phyloP scores from a whole-genome alignment of 2,888 invertebrate species.

The Conops quadrifasciatus region DNA sequence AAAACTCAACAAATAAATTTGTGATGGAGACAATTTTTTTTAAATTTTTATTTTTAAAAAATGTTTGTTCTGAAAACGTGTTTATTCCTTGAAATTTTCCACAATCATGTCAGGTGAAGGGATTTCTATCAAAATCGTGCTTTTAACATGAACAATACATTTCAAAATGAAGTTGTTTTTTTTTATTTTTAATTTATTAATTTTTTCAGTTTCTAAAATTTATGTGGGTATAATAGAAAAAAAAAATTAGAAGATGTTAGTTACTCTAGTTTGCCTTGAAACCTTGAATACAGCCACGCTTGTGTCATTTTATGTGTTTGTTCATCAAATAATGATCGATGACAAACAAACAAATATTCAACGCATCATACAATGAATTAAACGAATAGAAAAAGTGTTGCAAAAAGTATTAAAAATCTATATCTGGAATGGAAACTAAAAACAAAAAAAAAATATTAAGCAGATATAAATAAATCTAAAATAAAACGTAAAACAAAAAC shows the following conservation, averaged over 20 bases:
- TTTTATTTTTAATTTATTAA: neutral
- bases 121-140: slow-evolving; percentile 10
- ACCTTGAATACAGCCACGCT: slow-evolving; percentile 6
- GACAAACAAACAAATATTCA: neutral
- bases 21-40: too few relatives aligned
- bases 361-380: neutral
- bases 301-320: neutral
- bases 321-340: neutral
- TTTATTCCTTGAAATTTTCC: too few relatives aligned
- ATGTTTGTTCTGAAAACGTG: too few relatives aligned
- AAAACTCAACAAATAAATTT: too few relatives aligned
- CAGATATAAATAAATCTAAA: too few relatives aligned
- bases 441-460: too few relatives aligned
- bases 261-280: slow-evolving; percentile 19
- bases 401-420: too few relatives aligned
- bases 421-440: too few relatives aligned
- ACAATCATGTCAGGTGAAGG: slow-evolving; percentile 16
- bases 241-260: neutral
- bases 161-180: neutral
- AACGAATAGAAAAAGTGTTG: neutral
- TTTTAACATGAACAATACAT: neutral
- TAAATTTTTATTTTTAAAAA: too few relatives aligned
- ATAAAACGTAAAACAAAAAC: too few relatives aligned
- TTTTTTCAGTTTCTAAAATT: neutral
- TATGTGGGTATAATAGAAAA: slow-evolving; percentile 8